Base-by-base conservation (phyloP, 1,140 invertebrate species). In the Eriocheir sinensis region DNA sequence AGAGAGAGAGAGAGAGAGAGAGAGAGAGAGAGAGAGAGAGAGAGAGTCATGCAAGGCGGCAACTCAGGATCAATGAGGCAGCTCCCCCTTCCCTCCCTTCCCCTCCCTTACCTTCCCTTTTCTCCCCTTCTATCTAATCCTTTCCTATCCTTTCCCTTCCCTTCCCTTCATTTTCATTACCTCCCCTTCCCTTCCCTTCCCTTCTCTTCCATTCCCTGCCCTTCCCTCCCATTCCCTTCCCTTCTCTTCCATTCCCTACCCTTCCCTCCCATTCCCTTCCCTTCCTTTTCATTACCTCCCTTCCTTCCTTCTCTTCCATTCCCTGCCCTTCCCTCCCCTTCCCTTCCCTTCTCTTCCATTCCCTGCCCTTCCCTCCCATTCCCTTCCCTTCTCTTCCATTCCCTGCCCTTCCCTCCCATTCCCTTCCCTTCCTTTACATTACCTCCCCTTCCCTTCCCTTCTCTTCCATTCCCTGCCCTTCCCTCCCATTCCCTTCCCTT, bases 1-100 rank as follows among this genome's bases (percentile, higher is more conserved):
- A 85, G 81, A 85, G 81, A 85, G 81, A 85, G 81, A 85, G 81
- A 85, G 81, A 85, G 81, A 85, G 81, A 85, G 81, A 85, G 81
- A 85, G 72, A 79, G 72, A 79, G 72, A 79, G 72, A 79, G 72
- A 79, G 72, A 79, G 72, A 79, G 72, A 85, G 15, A 85, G 81
- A 27, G 81, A 32, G 81, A 36, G 36, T 89, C 32, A 40, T 41
- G n/a, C 80, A 81, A 36, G 34, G 80, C 80, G 30, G 12, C 9
- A 30, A 81, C 30, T 81, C 30, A 36, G 12, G 48, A 53, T 53
- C 48, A 53, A 53, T 53, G 48, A 53, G 48, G 48, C 48, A 53
- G 21, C 48, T 53, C 48, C 21, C 48, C 21, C 48, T 53, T n/a
- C n/a, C n/a, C n/a, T n/a, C n/a, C 48, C 21, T 21, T 53, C 80